Percentiles rank a stretch among this genome's conserved stretches.
Conservation (phyloP, 35 echinoderm and acorn worm genomes). For the Stichopus chloronotus region DNA sequence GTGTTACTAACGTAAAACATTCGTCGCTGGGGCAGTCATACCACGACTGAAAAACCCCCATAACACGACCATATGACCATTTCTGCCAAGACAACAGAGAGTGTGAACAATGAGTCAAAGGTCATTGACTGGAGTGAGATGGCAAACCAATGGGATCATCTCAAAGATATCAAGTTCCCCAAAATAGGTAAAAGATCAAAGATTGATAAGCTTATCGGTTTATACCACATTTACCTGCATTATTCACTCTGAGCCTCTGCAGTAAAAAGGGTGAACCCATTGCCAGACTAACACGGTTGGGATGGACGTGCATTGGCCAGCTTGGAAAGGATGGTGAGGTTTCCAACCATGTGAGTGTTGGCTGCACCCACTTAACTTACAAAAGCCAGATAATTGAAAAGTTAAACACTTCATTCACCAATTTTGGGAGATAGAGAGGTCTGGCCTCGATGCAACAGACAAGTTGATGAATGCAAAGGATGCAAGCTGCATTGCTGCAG, state of each 20-base stretch:
- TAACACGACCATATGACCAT: too few species aligned
- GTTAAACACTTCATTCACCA: neutral
- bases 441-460: neutral
- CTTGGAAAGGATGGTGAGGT: neutral
- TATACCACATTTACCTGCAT: neutral
- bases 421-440: neutral
- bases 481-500: neutral
- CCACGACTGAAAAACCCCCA: too few species aligned
- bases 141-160: neutral
- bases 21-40: too few species aligned
- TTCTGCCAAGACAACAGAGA: neutral
- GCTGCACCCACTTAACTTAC: neutral
- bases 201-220: neutral
- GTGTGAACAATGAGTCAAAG: neutral
- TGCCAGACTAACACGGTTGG: neutral
- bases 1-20: too few species aligned
- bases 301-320: neutral
- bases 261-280: neutral
- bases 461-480: conserved; percentile 14
- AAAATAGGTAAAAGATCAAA: neutral
- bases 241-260: neutral
- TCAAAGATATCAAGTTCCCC: conserved; percentile 14
- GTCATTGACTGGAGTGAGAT: neutral
- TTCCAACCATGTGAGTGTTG: neutral
- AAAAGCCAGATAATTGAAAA: conserved; percentile 10